Percentiles rank a stretch among this genome's conserved stretches.
Evolutionary conservation across 2,888 invertebrate genomes (phyloP).

Genomic region (Eupithecia exiguata): DNA sequence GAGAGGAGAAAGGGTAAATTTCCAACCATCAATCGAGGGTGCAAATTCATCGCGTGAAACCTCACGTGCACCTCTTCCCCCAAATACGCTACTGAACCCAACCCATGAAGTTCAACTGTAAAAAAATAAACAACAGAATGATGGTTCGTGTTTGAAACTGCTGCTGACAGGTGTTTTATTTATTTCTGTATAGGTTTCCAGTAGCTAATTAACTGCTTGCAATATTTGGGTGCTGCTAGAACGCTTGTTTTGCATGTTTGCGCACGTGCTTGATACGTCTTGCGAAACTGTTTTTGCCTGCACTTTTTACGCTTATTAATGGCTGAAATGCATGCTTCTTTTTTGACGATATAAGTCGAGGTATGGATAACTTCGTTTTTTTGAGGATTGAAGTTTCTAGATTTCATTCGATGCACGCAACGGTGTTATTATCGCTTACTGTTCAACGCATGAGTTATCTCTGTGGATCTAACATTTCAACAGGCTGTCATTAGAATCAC

Average conservation of each 20-base stretch:
- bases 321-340: constrained; percentile 25
- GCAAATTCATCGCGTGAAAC: not conserved
- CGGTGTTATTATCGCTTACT: constrained; percentile 21
- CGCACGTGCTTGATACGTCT: constrained; percentile 29
- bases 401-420: constrained; percentile 36
- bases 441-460: constrained; percentile 21
- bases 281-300: constrained; percentile 20
- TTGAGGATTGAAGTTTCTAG: constrained; percentile 22
- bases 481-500: not conserved
- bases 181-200: not conserved
- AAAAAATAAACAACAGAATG: constrained; percentile 3
- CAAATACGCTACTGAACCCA: not conserved
- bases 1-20: not conserved
- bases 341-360: constrained; percentile 21
- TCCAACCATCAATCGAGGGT: not conserved
- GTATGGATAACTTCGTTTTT: constrained; percentile 21
- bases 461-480: not conserved
- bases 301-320: constrained; percentile 31
- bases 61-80: not conserved
- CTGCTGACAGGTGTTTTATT: constrained; percentile 1
- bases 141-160: not conserved
- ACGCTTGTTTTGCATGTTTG: constrained; percentile 27
- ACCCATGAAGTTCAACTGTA: not conserved
- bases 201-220: not conserved
- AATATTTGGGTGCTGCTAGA: constrained; percentile 4